Conservation (phyloP, 2,797 vertebrate genomes). For the Sebastes reedi region DNA sequence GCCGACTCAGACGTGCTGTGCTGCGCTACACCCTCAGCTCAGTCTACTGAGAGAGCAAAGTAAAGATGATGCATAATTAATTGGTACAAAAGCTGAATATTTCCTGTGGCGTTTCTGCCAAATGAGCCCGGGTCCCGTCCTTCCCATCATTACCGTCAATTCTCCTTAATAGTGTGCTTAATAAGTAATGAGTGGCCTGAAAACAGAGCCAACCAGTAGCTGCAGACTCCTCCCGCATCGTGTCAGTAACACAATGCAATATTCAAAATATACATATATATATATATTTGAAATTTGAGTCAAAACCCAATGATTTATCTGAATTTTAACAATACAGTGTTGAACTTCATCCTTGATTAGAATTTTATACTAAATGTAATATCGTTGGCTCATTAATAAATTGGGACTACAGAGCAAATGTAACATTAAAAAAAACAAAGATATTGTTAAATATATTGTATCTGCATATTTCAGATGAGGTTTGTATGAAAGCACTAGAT, state of each 20-base stretch:
- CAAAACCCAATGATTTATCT: not conserved
- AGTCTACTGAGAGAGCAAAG: constrained; percentile 44
- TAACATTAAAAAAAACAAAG: not conserved
- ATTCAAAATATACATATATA: not conserved
- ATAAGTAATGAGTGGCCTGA: constrained; percentile 72
- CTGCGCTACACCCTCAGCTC: constrained; percentile 5
- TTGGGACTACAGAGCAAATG: not conserved
- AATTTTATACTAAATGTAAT: not conserved
- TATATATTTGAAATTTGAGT: not conserved
- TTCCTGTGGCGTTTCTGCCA: constrained; percentile 67
- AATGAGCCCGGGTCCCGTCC: constrained; percentile 62
- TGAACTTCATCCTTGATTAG: not conserved
- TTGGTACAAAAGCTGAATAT: constrained; percentile 61
- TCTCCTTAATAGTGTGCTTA: constrained; percentile 69
- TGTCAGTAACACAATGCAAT: not conserved
- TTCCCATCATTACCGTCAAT: constrained; percentile 70
- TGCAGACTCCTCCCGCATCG: not conserved
- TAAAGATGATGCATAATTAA: constrained; percentile 73
- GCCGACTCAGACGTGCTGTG: not conserved
- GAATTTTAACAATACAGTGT: not conserved
- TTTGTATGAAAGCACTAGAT: too few species aligned
- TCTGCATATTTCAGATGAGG: not conserved
- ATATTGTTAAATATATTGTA: not conserved
- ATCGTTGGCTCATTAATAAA: not conserved
- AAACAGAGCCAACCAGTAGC: constrained; percentile 38